These are phyloP conservation scores for Drosophila mercatorum DNA, from an alignment of 2,888 invertebrate genomes.

Conservation along the genomic window DNA sequence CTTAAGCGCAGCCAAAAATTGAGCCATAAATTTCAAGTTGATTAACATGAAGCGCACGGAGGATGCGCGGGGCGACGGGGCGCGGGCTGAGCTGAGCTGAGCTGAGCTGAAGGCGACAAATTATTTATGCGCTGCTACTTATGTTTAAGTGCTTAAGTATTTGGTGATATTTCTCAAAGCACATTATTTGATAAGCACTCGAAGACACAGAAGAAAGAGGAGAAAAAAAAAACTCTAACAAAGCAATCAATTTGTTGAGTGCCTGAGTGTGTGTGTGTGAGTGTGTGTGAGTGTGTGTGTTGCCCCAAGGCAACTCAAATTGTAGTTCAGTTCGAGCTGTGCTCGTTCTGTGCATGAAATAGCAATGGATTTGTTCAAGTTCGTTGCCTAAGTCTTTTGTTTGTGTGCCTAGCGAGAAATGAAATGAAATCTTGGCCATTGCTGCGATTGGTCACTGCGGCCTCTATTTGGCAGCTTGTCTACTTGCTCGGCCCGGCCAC, in stretches of 20 bases:
- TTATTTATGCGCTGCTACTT: slow-evolving; percentile 12
- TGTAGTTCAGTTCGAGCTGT: slow-evolving; percentile 16
- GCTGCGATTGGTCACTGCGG: slow-evolving; percentile 44
- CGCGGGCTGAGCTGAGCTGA: too few relatives aligned
- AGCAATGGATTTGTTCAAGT: slow-evolving; percentile 47
- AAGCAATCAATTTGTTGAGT: slow-evolving; percentile 42
- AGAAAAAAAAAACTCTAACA: slow-evolving; percentile 4
- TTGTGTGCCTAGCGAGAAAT: slow-evolving; percentile 39
- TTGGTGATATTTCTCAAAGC: slow-evolving; percentile 33
- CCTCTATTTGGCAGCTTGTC: slow-evolving; percentile 57
- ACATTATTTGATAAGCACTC: slow-evolving; percentile 38
- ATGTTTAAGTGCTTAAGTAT: slow-evolving; percentile 21
- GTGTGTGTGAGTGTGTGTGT: not conserved
- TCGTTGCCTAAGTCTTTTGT: slow-evolving; percentile 62
- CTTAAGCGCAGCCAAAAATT: slow-evolving; percentile 59
- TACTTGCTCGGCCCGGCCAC: slow-evolving; percentile 14
- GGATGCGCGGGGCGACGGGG: not conserved
- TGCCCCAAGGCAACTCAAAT: slow-evolving; percentile 21
- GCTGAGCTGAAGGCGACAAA: not conserved
- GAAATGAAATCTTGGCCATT: slow-evolving; percentile 42
- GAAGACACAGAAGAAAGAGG: not conserved
- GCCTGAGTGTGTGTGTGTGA: not conserved
- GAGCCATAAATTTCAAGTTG: slow-evolving; percentile 79
- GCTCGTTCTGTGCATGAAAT: slow-evolving; percentile 28
- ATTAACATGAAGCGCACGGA: slow-evolving; percentile 48